Base-by-base conservation (phyloP, 1,140 invertebrate genomes). In the Philopotamus ludificatus region DNA sequence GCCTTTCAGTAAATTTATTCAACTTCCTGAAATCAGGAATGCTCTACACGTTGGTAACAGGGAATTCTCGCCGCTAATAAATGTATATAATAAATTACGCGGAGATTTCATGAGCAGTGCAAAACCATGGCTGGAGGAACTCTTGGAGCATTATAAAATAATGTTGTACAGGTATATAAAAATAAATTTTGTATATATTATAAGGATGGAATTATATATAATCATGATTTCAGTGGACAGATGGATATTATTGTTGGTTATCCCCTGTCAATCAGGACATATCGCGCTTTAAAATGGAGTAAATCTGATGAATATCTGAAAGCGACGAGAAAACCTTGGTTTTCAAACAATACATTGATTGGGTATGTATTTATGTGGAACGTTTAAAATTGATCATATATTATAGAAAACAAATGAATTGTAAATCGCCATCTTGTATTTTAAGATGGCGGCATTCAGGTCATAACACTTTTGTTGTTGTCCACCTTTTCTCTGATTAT, bases 161-260 rank as follows among this genome's bases (percentile, higher is more conserved):
- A 77, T 81, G 77, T 71, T 76, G 20, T 81, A 79, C 66, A 80
- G 77, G 79, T 81, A 69, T 76, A 74, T 25, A 3, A 22, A 51
- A 21, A 45, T 18, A 18, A 41, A 57, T 42, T 57, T 57, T 57
- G n/a, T n/a, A 54, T 20, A 54, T 54, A 47, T 47, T 15, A 20
- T 47, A 47, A n/a, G n/a, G n/a, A n/a, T n/a, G n/a, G n/a, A n/a
- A 8, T n/a, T 39, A 8, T 39, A 8, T 8, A 15, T 47, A 47
- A 47, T 4, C 18, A 20, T 20, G 15, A 78, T 85, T 74, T 93
- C 75, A 93, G 88, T 73, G 92, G 92, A 4, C 91, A 94, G 73
- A 76, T 94, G 55, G 92, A 95, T 75, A 87, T 95, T 39, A 92
- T 94, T 55, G 87, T 92, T 3, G 87, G 91, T 0, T 91, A 92